Conservation (phyloP, 2,797 vertebrate genomes). For the Squalus acanthias region DNA sequence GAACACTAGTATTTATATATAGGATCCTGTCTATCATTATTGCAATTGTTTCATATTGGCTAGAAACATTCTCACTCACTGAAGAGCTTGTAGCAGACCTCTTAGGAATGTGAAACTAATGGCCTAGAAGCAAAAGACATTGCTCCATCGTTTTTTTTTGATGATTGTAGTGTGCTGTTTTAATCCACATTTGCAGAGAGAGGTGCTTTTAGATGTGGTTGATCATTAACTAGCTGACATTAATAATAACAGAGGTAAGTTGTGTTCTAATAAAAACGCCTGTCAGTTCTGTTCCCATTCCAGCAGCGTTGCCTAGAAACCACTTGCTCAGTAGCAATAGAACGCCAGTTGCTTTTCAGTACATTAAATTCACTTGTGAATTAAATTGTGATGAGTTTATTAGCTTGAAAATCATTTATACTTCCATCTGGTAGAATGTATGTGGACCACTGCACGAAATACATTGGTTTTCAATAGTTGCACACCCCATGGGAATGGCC, state of each 20-base stretch:
- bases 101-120: not conserved
- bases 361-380: constrained; percentile 4
- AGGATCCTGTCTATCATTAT: not conserved
- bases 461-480: not conserved
- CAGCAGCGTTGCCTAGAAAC: constrained; percentile 14
- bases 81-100: not conserved
- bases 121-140: not conserved
- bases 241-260: constrained; percentile 22
- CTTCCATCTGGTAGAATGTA: not conserved
- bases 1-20: not conserved
- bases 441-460: not conserved
- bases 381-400: constrained; percentile 17
- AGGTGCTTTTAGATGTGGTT: not conserved
- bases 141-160: not conserved
- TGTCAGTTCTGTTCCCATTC: constrained; percentile 2
- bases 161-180: not conserved
- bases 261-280: not conserved
- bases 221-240: not conserved
- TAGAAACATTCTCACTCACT: not conserved
- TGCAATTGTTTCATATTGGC: not conserved
- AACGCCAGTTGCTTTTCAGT: not conserved
- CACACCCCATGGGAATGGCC: not conserved
- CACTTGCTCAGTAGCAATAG: not conserved
- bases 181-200: not conserved
- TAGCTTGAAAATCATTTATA: not conserved